Base-by-base conservation (phyloP, 2,113 vertebrate genomes). In the Mormoops blainvillei region DNA sequence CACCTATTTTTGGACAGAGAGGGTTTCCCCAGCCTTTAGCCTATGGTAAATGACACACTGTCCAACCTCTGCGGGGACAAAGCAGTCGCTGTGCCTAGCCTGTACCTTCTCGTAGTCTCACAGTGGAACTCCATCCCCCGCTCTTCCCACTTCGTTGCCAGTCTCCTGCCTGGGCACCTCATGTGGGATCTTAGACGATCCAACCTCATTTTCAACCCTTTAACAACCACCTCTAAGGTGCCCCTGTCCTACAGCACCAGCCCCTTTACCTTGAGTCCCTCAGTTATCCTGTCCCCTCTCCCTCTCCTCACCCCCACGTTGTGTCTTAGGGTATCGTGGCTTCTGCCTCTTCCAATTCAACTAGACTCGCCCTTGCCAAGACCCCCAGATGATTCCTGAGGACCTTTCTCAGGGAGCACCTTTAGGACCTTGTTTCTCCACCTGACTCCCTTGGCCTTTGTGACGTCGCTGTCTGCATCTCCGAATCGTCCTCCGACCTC, bases 391-490 rank as follows among this genome's bases (percentile, higher is more conserved):
- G 18, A 33, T 8, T 43, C 63, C 65, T 19, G 0, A 1, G 12
- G 45, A 20, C 18, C 38, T 82, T 88, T 58, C 84, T 73, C 19
- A 22, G 33, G 38, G 24, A 24, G 7, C 5, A 3, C 24, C 12
- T 5, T 58, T 58, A 50, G 61, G n/a, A 12, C 11, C 16, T 70
- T 22, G 2, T 12, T 19, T 52, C 36, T 92, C 28, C 0, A 8
- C 20, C 6, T 6, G 28, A 33, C 33, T 33, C 43, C 28, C 33
- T 45, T 73, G 31, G 20, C 54, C 18, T 76, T 33, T 6, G n/a
- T n/a, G 68, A 12, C 0, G 0, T 41, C 4, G 0, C 36, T 65
- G 43, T 38, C 28, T 76, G 0, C 3, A 41, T 16, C 1, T 12
- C 26, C 9, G 7, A 31, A 45, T 5, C 10, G 4, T 7, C 38